Evolutionary conservation across 2,888 invertebrate genomes (phyloP).

Genomic region (Drosophila longiperda): DNA sequence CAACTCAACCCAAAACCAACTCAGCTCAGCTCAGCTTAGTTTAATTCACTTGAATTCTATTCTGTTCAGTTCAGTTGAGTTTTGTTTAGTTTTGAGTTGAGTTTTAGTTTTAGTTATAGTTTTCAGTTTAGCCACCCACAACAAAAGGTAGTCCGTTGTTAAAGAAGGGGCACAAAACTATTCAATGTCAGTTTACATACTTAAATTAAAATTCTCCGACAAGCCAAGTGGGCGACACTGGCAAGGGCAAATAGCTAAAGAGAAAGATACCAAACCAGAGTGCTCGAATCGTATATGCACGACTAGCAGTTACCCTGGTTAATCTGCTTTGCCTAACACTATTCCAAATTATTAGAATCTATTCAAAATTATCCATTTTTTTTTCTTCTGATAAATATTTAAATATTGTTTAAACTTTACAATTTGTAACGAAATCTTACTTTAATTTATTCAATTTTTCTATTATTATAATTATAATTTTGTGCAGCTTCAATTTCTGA

Average conservation of each 20-base stretch:
- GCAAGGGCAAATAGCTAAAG: background rate
- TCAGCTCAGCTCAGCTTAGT: background rate
- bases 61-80: background rate
- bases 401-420: background rate
- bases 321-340: background rate
- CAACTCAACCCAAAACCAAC: background rate
- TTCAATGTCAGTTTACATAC: constrained; percentile 80
- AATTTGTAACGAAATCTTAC: background rate
- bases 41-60: background rate
- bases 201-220: constrained; percentile 78
- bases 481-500: background rate
- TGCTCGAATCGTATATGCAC: background rate
- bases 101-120: constrained; percentile 28
- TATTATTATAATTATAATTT: background rate
- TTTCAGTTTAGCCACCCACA: constrained; percentile 56
- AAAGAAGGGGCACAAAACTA: constrained; percentile 57
- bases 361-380: background rate
- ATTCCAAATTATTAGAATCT: background rate
- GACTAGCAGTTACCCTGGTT: background rate
- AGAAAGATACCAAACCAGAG: background rate
- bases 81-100: constrained; percentile 8
- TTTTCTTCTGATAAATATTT: background rate
- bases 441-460: background rate
- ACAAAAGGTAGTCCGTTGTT: constrained; percentile 46
- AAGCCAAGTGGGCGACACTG: constrained; percentile 33